phyloP scores from a whole-genome alignment of 2,113 vertebrate species.

The Potamarius usumacintae region DNA sequence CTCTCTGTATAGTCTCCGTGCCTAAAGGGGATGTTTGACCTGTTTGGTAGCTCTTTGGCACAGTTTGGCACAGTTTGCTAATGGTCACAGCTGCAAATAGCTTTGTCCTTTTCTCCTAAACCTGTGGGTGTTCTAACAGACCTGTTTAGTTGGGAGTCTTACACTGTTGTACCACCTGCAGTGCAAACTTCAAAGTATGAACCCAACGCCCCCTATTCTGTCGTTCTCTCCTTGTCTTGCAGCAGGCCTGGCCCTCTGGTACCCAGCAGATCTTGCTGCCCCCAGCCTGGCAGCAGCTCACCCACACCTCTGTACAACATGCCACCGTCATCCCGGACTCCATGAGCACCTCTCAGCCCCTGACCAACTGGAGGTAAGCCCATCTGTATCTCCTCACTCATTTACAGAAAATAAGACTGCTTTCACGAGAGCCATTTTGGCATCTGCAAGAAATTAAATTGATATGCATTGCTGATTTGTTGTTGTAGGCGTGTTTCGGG shows the following conservation, averaged over 20 bases:
- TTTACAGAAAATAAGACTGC: neutral
- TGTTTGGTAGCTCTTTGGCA: slow-evolving; percentile 47
- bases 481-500: neutral
- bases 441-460: neutral
- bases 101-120: slow-evolving; percentile 48
- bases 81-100: slow-evolving; percentile 52
- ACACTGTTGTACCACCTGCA: neutral
- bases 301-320: slow-evolving; percentile 96
- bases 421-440: neutral
- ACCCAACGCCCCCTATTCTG: neutral
- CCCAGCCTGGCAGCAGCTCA: slow-evolving; percentile 96
- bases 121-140: slow-evolving; percentile 24
- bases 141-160: slow-evolving; percentile 19
- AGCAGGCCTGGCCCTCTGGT: slow-evolving; percentile 97
- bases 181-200: neutral
- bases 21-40: slow-evolving; percentile 44
- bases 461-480: slow-evolving; percentile 1
- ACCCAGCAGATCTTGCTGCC: slow-evolving; percentile 97
- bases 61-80: slow-evolving; percentile 46
- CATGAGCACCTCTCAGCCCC: slow-evolving; percentile 88
- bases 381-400: neutral
- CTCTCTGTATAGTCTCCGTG: neutral
- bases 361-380: slow-evolving; percentile 94
- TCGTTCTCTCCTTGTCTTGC: slow-evolving; percentile 33
- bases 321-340: slow-evolving; percentile 91